Evolutionary conservation across 2,797 vertebrate species (phyloP), one percentile per base, ranked within the genome.

Genomic region (Geotrypetes seraphini): DNA sequence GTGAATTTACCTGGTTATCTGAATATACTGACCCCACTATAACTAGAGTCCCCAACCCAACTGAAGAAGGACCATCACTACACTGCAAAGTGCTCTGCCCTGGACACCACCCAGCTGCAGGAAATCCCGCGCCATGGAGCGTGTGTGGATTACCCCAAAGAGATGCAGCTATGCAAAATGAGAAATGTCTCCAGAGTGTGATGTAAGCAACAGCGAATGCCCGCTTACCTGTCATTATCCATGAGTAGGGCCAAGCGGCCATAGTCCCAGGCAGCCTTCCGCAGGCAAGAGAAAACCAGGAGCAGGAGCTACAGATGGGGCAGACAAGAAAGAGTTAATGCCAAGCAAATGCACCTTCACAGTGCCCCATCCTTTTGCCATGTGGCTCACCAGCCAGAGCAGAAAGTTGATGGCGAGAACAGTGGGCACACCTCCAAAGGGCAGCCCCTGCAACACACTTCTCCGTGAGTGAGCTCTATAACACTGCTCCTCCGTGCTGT

Each of bases 211-310:
- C 15, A 12, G 12, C 5, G 8, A 7, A 9, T 6, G 5, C 8
- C 10, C 17, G 25, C 66, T 77, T 50, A 91, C 89, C 95, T 97
- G 72, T 97, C 95, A 28, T 97, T 96, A 58, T 94, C 90, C 79
- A 96, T 91, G 32, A 99, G 84, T 56, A 99, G 71, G 3, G 90
- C 92, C 65, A 99, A 73, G 29, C 94, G 92, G 10, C 94, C 95
- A 0, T 99, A 99, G 66, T 97, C 93, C 95, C 95, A 98, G 2
- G 93, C 93, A 0, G 93, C 93, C 68, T 98, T 99, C 65, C 94
- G 89, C 69, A 99, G 78, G 57, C 94, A 97, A 27, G 95, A 97
- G 58, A 97, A 99, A 36, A 94, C 41, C 38, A 97, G 57, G 25
- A 98, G 51, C 16, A 97, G 71, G 20, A 93, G 56, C 95, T 99